phyloP scores from a whole-genome alignment of 1,140 invertebrate species.

The Drosophila auraria region DNA sequence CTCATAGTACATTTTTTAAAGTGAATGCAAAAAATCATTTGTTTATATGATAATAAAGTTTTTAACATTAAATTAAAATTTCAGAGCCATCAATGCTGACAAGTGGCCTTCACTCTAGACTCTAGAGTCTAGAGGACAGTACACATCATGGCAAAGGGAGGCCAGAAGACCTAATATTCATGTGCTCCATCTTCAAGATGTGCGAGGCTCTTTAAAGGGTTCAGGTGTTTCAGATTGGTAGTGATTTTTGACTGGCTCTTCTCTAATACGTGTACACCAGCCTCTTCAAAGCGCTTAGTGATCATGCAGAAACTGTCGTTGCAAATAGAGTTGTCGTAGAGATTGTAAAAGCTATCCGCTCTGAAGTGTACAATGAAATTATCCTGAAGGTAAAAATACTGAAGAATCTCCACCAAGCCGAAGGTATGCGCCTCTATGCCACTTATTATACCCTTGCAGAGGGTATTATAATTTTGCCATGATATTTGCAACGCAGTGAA shows the following conservation, averaged over 20 bases:
- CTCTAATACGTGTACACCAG: not conserved
- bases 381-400: not conserved
- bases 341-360: not conserved
- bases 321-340: not conserved
- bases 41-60: slow-evolving; percentile 18
- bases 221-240: not conserved
- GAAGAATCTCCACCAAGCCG: not conserved
- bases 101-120: not conserved
- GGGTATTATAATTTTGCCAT: too few species aligned
- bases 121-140: too few species aligned
- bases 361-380: not conserved
- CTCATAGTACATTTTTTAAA: too few species aligned
- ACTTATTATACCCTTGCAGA: too few species aligned
- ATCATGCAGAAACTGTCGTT: not conserved
- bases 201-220: not conserved
- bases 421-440: not conserved
- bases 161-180: not conserved
- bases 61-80: not conserved
- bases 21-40: too few species aligned
- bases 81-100: not conserved
- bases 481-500: too few species aligned
- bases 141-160: not conserved
- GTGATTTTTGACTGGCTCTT: not conserved
- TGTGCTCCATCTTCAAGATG: not conserved
- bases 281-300: not conserved